Conservation (phyloP, 1,140 invertebrate genomes). For the Tribolium castaneum region DNA sequence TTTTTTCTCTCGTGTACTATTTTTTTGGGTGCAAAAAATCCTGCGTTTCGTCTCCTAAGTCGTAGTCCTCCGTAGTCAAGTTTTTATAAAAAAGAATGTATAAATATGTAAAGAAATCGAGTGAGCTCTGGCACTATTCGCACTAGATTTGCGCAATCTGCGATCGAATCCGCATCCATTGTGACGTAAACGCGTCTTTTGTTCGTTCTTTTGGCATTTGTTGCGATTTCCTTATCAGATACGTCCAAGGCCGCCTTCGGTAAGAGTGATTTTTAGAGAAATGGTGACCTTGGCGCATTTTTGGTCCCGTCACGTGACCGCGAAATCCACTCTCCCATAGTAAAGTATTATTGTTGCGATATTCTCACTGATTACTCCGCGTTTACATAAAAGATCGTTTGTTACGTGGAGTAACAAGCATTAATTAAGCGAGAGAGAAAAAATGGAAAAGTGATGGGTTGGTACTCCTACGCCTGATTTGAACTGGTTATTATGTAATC, state of each 20-base stretch:
- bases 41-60: too few species aligned
- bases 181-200: not conserved
- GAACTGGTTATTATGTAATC: constrained; percentile 3
- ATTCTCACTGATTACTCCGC: constrained; percentile 5
- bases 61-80: too few species aligned
- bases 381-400: constrained; percentile 3
- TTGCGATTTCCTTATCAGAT: not conserved
- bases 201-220: not conserved
- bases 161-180: not conserved
- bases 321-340: not conserved
- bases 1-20: too few species aligned
- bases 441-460: not conserved
- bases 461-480: not conserved
- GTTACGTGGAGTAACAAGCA: not conserved
- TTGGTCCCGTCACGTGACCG: not conserved
- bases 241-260: too few species aligned
- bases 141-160: not conserved
- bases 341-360: not conserved
- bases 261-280: not conserved
- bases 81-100: too few species aligned
- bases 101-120: too few species aligned
- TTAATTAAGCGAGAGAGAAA: not conserved
- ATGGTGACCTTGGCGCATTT: not conserved
- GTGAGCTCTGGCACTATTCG: not conserved
- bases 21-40: too few species aligned